These are phyloP conservation scores for Solea senegalensis DNA, from an alignment of 2,113 vertebrate genomes.

Conservation along the genomic window DNA sequence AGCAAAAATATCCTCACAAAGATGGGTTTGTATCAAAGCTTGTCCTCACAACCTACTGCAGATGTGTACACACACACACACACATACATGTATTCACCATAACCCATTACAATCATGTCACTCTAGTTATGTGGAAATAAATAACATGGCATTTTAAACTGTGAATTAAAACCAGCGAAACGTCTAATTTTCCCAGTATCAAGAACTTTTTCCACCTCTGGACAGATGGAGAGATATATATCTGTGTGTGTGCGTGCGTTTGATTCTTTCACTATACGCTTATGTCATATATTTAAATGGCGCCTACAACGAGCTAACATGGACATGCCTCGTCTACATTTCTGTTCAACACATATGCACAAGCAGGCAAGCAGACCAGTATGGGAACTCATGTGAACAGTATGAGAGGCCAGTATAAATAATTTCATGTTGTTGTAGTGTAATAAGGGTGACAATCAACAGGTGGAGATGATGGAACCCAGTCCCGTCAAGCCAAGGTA, in stretches of 20 bases:
- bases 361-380: background rate
- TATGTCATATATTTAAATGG: slow-evolving; percentile 34
- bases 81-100: background rate
- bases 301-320: background rate
- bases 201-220: slow-evolving; percentile 12
- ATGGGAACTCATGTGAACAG: slow-evolving; percentile 25
- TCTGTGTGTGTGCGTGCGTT: slow-evolving; percentile 9
- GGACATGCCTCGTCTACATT: background rate
- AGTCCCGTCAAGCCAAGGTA: slow-evolving; percentile 20
- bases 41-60: too few relatives aligned
- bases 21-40: too few relatives aligned
- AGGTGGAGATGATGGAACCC: slow-evolving; percentile 49
- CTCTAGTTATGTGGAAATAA: slow-evolving; percentile 56
- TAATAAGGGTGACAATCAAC: slow-evolving; percentile 44
- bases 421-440: slow-evolving; percentile 42
- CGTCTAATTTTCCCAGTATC: slow-evolving; percentile 37
- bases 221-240: background rate
- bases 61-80: too few relatives aligned
- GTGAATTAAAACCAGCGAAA: slow-evolving; percentile 44
- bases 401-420: slow-evolving; percentile 22
- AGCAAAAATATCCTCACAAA: too few relatives aligned
- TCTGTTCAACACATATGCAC: background rate
- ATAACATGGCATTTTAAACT: slow-evolving; percentile 67
- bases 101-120: slow-evolving; percentile 65
- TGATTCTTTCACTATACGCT: background rate